Conservation (phyloP, 2,888 invertebrate species). For the Drosophila diplacantha region DNA sequence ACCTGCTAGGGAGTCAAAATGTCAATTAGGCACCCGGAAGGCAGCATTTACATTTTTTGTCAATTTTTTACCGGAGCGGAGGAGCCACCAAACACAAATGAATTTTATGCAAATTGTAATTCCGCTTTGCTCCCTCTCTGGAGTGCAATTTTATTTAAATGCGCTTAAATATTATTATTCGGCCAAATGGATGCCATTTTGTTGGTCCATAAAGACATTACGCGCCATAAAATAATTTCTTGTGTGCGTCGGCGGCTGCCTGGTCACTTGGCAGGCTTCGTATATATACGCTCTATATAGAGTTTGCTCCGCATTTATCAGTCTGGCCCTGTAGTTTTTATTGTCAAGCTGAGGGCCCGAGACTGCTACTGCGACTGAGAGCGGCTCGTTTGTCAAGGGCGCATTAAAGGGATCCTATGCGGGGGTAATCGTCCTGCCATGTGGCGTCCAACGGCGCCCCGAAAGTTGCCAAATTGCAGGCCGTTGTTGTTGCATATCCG, state of each 20-base stretch:
- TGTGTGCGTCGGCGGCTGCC: slow-evolving; percentile 42
- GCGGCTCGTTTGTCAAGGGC: slow-evolving; percentile 64
- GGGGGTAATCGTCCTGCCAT: slow-evolving; percentile 47
- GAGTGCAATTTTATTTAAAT: slow-evolving; percentile 50
- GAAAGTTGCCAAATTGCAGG: slow-evolving; percentile 64
- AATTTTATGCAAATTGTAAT: slow-evolving; percentile 58
- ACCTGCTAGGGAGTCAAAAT: slow-evolving; percentile 51
- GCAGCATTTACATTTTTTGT: slow-evolving; percentile 55
- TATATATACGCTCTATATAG: background rate
- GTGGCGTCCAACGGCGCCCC: slow-evolving; percentile 57
- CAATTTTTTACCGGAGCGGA: slow-evolving; percentile 24
- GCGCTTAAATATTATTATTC: slow-evolving; percentile 50
- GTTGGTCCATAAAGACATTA: slow-evolving; percentile 72
- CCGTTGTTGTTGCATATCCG: slow-evolving; percentile 62
- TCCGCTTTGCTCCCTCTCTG: slow-evolving; percentile 26
- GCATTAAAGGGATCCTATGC: slow-evolving; percentile 57
- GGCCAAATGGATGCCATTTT: slow-evolving; percentile 57
- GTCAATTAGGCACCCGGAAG: slow-evolving; percentile 56
- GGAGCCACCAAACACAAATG: slow-evolving; percentile 25
- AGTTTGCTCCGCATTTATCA: slow-evolving; percentile 56
- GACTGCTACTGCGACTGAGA: slow-evolving; percentile 10
- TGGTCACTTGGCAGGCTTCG: slow-evolving; percentile 50
- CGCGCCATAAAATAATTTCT: slow-evolving; percentile 74
- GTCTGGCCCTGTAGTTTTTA: slow-evolving; percentile 54
- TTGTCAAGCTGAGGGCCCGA: slow-evolving; percentile 30